Conservation (phyloP, 2,888 invertebrate species). For the Macrosoma leucophasiata region DNA sequence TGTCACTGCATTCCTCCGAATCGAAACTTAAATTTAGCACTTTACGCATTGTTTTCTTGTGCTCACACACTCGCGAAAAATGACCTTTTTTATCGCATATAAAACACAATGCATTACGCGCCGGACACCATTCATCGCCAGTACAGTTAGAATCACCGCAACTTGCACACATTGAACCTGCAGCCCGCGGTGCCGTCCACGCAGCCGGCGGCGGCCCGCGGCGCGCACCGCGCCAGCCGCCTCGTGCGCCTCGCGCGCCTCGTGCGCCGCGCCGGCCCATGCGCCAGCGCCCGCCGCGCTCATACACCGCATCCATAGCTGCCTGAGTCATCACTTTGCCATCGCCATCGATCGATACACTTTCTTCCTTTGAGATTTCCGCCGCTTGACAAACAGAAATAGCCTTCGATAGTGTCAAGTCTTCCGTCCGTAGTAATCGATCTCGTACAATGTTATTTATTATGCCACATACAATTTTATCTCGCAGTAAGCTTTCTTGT, state of each 20-base stretch:
- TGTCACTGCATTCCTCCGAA: conserved; percentile 1
- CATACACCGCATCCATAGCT: not conserved
- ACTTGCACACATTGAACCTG: too few relatives aligned
- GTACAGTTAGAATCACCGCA: not conserved
- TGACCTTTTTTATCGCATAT: conserved; percentile 4
- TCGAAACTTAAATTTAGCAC: conserved; percentile 1
- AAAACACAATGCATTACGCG: too few relatives aligned
- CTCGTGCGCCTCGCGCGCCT: not conserved
- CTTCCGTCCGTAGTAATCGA: conserved; percentile 18
- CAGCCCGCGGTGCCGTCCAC: conserved; percentile 1
- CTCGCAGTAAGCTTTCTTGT: conserved; percentile 12
- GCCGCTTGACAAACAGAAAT: conserved; percentile 20
- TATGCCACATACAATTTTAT: conserved; percentile 19
- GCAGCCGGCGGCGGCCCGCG: not conserved
- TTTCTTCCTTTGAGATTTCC: conserved; percentile 6
- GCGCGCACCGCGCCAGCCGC: too few relatives aligned
- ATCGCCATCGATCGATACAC: conserved; percentile 1
- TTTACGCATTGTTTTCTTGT: conserved; percentile 1
- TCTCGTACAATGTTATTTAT: conserved; percentile 12
- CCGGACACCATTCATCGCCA: not conserved
- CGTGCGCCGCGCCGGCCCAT: not conserved
- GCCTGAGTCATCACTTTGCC: not conserved
- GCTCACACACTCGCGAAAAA: conserved; percentile 7
- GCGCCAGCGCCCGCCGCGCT: not conserved
- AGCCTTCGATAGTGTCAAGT: conserved; percentile 14